Base-by-base conservation (phyloP, 2,888 invertebrate species). In the Toxonevra muliebris region DNA sequence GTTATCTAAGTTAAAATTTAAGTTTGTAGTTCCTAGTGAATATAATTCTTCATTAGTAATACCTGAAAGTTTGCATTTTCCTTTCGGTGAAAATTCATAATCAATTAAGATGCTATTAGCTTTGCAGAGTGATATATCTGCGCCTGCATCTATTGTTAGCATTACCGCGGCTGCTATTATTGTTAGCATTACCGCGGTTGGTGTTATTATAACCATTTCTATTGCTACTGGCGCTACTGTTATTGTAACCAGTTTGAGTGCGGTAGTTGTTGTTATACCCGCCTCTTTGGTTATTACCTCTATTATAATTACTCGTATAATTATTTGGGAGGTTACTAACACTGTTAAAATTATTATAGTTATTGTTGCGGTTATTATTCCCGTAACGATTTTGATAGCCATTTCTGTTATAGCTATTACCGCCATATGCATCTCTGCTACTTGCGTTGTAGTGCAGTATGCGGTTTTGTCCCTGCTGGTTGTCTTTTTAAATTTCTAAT, bases 111-210 rank as follows among this genome's bases (percentile, higher is more conserved):
- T 12, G 42, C n/a, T 61, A 9, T 41, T 61, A 30, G 2, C 17
- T 13, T 65, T 69, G 30, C 69, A 69, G 5, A 69, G 11, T 12
- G 69, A 69, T 15, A 69, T 41, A 40, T 65, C 61, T 13, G 61
- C 61, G n/a, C 61, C 61, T 20, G 61, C 48, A 11, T 61, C 61
- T 11, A 61, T 20, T 13, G 48, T 12, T 13, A 48, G 48, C 13
- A 48, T 48, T 48, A 60, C n/a, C 10, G 19, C 30, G 17, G 9
- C 12, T 12, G 12, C 8, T 30, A 11, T 54, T 54, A 12, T 19
- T 54, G 19, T 5, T 19, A 12, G 11, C 11, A 15, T 19, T 54
- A 19, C n/a, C n/a, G 19, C 12, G 30, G 30, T 54, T 54, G 54
- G 19, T 54, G 13, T 12, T 12, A 20, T 30, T 19, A 12, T 54